These are phyloP conservation scores for Siniperca obscura DNA, from an alignment of 2,797 vertebrate genomes.

Conservation along the genomic window DNA sequence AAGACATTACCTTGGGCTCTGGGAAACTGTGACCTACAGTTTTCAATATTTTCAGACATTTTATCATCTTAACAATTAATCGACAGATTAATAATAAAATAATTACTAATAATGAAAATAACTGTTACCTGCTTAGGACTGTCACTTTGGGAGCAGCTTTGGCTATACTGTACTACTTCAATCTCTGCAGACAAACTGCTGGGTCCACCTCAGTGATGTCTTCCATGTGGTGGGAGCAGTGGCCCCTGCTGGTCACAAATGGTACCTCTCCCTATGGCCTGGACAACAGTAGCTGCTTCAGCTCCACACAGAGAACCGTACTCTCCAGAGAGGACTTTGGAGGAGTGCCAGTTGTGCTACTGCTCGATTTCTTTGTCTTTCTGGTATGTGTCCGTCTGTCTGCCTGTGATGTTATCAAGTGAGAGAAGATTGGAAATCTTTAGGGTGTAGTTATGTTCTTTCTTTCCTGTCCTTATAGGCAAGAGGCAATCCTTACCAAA, in stretches of 20 bases:
- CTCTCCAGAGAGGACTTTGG: slow-evolving; percentile 89
- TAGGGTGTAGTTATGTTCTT: slow-evolving; percentile 2
- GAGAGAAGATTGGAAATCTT: slow-evolving; percentile 1
- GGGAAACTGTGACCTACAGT: not conserved
- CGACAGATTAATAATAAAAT: not conserved
- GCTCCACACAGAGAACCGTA: slow-evolving; percentile 85
- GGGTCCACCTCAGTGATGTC: slow-evolving; percentile 71
- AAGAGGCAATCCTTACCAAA: not conserved
- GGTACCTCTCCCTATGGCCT: not conserved
- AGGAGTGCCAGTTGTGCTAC: slow-evolving; percentile 91
- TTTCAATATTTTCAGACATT: not conserved
- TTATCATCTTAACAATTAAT: not conserved
- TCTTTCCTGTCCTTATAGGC: not conserved
- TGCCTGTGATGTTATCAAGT: slow-evolving; percentile 9
- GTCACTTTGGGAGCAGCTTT: not conserved
- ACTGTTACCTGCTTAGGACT: not conserved
- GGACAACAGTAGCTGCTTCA: slow-evolving; percentile 88
- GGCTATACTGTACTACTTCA: not conserved
- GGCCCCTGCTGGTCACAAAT: slow-evolving; percentile 48
- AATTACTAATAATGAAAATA: not conserved
- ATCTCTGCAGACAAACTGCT: slow-evolving; percentile 46
- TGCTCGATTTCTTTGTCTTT: slow-evolving; percentile 91
- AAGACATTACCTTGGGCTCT: not conserved
- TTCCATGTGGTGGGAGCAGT: slow-evolving; percentile 62
- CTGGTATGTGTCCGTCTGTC: slow-evolving; percentile 80